Evolutionary conservation across 2,888 invertebrate species (phyloP).

Genomic region (Meghimatium bilineatum): DNA sequence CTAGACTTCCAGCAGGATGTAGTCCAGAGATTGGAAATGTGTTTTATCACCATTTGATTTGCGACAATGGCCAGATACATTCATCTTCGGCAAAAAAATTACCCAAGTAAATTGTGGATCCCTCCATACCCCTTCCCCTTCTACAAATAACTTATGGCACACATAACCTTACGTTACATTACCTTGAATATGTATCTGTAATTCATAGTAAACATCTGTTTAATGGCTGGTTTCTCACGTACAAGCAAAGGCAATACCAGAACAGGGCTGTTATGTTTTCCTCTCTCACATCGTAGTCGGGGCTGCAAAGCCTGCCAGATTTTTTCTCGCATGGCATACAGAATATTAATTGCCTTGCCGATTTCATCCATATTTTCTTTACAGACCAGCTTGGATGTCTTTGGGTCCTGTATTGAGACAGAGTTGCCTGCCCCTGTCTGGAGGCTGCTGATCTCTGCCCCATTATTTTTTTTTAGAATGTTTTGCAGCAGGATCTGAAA

Average conservation of each 20-base stretch:
- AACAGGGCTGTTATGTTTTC: slow-evolving; percentile 73
- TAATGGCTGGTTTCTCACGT: slow-evolving; percentile 58
- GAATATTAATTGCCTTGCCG: slow-evolving; percentile 55
- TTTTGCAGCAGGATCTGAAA: slow-evolving; percentile 54
- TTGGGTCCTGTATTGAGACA: slow-evolving; percentile 32
- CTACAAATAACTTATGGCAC: too few relatives aligned
- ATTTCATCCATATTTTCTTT: slow-evolving; percentile 54
- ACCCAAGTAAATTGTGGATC: too few relatives aligned
- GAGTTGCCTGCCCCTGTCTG: slow-evolving; percentile 46
- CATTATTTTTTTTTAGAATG: slow-evolving; percentile 46
- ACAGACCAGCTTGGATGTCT: slow-evolving; percentile 46
- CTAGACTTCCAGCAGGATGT: too few relatives aligned
- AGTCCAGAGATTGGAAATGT: too few relatives aligned
- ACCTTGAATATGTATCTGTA: slow-evolving; percentile 61
- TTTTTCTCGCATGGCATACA: slow-evolving; percentile 65
- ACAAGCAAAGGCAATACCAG: slow-evolving; percentile 71
- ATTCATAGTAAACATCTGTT: slow-evolving; percentile 62
- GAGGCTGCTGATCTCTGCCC: slow-evolving; percentile 41
- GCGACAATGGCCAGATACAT: too few relatives aligned
- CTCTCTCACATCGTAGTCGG: slow-evolving; percentile 68
- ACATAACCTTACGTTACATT: too few relatives aligned
- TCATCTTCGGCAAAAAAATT: not conserved
- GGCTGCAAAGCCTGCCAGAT: slow-evolving; percentile 69
- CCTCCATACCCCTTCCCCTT: too few relatives aligned
- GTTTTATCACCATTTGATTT: too few relatives aligned